phyloP scores from a whole-genome alignment of 2,888 invertebrate genomes.

The Platycnemis pennipes region DNA sequence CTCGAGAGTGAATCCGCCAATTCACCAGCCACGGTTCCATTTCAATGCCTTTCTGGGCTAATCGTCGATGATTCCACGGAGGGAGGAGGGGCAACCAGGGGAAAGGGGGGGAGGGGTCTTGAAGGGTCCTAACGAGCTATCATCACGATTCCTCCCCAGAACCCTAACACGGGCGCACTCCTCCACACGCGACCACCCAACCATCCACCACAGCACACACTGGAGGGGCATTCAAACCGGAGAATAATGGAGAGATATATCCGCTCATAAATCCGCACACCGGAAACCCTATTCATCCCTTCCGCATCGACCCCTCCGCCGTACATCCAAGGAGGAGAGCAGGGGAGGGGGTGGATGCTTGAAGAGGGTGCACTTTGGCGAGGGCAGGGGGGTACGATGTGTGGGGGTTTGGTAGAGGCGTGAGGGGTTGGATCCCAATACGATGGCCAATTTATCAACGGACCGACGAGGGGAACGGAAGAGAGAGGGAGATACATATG shows the following conservation, averaged over 20 bases:
- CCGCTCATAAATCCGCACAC: slow-evolving; percentile 46
- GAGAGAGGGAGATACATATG: neutral
- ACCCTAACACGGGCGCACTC: neutral
- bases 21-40: slow-evolving; percentile 31
- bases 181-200: neutral
- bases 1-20: slow-evolving; percentile 18
- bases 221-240: slow-evolving; percentile 17
- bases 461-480: neutral
- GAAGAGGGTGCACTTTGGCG: neutral
- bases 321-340: neutral
- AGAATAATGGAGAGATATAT: slow-evolving; percentile 55
- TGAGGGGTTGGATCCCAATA: neutral
- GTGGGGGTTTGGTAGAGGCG: neutral
- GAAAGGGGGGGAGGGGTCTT: neutral
- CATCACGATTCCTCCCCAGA: neutral
- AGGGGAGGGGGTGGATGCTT: neutral
- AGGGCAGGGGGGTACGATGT: neutral
- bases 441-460: slow-evolving; percentile 49
- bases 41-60: slow-evolving; percentile 35
- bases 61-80: neutral
- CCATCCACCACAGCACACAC: neutral
- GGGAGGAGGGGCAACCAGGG: neutral
- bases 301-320: slow-evolving; percentile 25
- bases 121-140: slow-evolving; percentile 15
- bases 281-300: slow-evolving; percentile 52